A percentile compares a stretch with the other conserved stretches of the same genome.
Evolutionary conservation across 2,888 invertebrate genomes (phyloP).

Genomic region (Andricus curvator): DNA sequence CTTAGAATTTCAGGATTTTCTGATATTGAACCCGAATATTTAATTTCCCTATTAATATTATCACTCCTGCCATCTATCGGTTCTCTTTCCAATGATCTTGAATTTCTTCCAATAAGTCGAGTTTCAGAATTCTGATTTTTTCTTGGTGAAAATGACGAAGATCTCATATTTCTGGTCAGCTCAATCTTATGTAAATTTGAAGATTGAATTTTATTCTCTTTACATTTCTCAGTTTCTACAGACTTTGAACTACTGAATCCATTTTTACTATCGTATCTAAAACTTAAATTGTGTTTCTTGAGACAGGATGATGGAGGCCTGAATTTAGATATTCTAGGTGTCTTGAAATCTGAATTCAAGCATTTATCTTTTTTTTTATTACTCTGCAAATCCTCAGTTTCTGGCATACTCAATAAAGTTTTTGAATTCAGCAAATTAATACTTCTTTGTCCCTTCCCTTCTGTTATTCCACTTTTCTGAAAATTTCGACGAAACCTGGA

Average conservation of each 20-base stretch:
- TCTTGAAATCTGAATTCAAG: not conserved
- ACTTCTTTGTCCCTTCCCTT: too few species aligned
- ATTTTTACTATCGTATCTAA: not conserved
- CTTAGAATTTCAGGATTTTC: not conserved
- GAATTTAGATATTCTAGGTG: not conserved
- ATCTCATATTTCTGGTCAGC: not conserved
- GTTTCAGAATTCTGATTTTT: not conserved
- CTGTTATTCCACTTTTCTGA: not conserved
- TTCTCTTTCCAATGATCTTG: constrained; percentile 7
- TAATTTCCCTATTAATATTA: not conserved
- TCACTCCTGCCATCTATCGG: not conserved
- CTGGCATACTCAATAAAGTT: not conserved
- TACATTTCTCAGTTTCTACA: not conserved
- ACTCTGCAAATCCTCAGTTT: not conserved
- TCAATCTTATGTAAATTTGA: not conserved
- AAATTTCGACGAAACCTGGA: not conserved
- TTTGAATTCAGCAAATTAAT: too few species aligned
- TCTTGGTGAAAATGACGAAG: not conserved
- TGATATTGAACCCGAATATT: not conserved
- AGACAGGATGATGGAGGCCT: not conserved
- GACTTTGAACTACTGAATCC: not conserved
- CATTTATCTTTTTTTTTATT: not conserved
- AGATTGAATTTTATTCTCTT: not conserved
- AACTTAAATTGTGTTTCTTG: not conserved
- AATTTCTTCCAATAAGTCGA: not conserved